phyloP scores from a whole-genome alignment of 2,113 vertebrate genomes.

The Machaerirhynchus nigripectus region DNA sequence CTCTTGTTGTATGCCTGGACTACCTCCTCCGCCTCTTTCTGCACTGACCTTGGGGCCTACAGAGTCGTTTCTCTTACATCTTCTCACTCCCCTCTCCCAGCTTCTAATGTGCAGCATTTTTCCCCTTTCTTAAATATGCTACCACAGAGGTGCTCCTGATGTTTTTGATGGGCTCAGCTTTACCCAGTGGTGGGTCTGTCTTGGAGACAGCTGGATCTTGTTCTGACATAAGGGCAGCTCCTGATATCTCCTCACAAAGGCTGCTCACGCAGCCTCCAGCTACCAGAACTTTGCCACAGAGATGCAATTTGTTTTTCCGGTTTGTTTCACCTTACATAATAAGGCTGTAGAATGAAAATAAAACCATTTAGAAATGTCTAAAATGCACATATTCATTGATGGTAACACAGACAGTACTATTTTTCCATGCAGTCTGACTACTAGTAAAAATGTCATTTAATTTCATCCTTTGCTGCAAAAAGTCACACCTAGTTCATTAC shows the following conservation, averaged over 20 bases:
- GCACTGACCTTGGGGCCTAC: background rate
- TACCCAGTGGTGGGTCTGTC: background rate
- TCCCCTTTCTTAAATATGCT: background rate
- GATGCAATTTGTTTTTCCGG: background rate
- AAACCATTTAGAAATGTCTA: background rate
- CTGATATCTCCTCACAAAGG: background rate
- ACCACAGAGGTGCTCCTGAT: accelerated
- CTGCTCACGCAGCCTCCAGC: background rate
- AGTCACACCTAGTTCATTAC: background rate
- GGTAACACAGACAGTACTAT: background rate
- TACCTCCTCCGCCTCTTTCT: background rate
- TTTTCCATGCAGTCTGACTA: background rate
- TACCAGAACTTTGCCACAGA: background rate
- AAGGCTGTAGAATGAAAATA: background rate
- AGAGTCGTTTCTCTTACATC: background rate
- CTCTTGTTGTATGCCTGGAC: background rate
- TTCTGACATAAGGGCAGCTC: background rate
- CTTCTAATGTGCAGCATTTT: background rate
- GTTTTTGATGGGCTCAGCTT: background rate
- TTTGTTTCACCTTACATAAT: background rate
- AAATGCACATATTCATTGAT: background rate
- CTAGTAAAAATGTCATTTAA: background rate
- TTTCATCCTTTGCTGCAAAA: background rate
- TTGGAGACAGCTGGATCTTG: background rate
- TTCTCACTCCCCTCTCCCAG: background rate